phyloP scores from a whole-genome alignment of 2,888 invertebrate genomes.

The Conchocele bisecta region DNA sequence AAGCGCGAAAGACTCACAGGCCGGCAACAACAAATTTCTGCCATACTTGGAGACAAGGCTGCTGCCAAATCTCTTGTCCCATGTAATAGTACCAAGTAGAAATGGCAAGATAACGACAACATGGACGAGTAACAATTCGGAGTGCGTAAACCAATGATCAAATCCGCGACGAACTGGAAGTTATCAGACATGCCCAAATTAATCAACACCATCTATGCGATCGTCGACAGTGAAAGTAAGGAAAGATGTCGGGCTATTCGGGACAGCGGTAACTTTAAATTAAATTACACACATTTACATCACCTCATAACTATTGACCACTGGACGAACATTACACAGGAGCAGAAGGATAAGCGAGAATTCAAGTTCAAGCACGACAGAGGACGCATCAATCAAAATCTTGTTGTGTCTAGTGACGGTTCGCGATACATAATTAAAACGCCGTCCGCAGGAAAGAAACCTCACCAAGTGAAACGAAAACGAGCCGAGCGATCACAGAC shows the following conservation, averaged over 20 bases:
- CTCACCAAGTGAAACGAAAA: slow-evolving; percentile 9
- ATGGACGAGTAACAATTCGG: slow-evolving; percentile 1
- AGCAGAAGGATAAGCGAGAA: neutral
- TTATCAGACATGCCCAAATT: neutral
- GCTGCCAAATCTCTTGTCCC: neutral
- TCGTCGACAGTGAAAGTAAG: neutral
- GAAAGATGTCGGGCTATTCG: neutral
- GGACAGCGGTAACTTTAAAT: neutral
- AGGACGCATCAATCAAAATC: neutral
- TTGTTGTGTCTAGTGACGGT: neutral
- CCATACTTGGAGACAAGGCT: neutral
- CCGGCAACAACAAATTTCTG: neutral
- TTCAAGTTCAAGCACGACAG: neutral
- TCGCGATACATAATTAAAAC: neutral
- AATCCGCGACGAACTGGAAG: neutral
- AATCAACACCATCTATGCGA: neutral
- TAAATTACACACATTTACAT: neutral
- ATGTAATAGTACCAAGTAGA: neutral
- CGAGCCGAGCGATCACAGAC: slow-evolving; percentile 4
- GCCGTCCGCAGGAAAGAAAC: slow-evolving; percentile 11
- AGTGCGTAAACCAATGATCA: neutral
- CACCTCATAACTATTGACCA: neutral
- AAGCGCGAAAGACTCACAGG: neutral
- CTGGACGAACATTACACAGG: neutral
- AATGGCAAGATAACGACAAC: neutral